Evolutionary conservation across 2,797 vertebrate species (phyloP), one percentile per base, ranked within the genome.

Genomic region (Eidolon dupreanum): DNA sequence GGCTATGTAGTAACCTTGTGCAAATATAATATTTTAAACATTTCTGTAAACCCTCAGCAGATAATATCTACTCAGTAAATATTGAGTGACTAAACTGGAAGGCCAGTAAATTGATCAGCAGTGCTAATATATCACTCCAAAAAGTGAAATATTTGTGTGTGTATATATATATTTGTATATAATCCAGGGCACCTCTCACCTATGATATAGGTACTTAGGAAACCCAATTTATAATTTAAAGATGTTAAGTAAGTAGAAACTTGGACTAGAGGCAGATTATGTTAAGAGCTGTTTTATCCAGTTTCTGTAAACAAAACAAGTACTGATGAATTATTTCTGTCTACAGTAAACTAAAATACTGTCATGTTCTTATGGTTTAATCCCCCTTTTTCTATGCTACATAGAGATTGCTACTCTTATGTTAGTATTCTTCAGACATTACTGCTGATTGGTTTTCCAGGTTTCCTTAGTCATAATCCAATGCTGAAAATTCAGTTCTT

Each of bases 391-490:
- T 65, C 65, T 49, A 8, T 17, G 38, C 16, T 38, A 8, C 46
- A 11, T 31, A 77, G 84, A 90, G 57, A 43, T 59, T 61, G 38
- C 51, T 86, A 15, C 26, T 24, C 43, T 85, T 55, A 83, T 15
- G 6, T 31, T 53, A 38, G 11, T 41, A 31, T 55, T 82, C 61
- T 82, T 53, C 9, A 31, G 88, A 55, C 31, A 46, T 77, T 38
- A 38, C n/a, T 63, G 8, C 51, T 75, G 26, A 57, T 77, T 88
- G 43, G 22, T 33, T 91, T 57, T 36, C 33, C n/a, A 57, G 46
- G n/a, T 88, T 92, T 88, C 63, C 84, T 94, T 71, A 53, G 26
- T 88, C 8, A 41, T 83, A 92, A 65, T 55, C 68, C 19, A 88
- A 28, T 83, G 89, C 46, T 71, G 22, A 92, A 70, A n/a, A 71